phyloP scores from a whole-genome alignment of 2,113 vertebrate species.

The Apteryx owenii region DNA sequence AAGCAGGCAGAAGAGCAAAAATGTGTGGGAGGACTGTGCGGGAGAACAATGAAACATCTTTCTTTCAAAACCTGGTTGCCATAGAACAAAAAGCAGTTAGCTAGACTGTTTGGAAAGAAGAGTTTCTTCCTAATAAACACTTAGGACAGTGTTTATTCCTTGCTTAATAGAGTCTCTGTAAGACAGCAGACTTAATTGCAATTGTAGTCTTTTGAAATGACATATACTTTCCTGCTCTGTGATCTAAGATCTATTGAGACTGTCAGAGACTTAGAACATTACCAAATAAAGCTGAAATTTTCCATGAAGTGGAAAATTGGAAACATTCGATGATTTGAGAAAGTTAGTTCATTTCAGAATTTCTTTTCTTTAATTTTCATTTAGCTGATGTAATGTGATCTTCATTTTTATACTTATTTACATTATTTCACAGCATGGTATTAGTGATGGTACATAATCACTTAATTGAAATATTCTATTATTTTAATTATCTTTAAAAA shows the following conservation, averaged over 20 bases:
- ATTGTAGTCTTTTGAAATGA: not conserved
- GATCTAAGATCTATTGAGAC: not conserved
- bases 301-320: not conserved
- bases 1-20: not conserved
- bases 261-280: slow-evolving; percentile 6
- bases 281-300: slow-evolving; percentile 1
- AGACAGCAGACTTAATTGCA: not conserved
- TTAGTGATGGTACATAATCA: not conserved
- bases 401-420: not conserved
- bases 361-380: not conserved
- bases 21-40: not conserved
- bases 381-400: not conserved
- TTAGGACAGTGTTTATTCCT: not conserved
- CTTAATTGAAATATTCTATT: not conserved
- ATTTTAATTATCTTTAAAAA: not conserved
- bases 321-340: not conserved
- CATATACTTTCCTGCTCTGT: not conserved
- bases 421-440: not conserved
- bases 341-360: not conserved
- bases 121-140: slow-evolving; percentile 11
- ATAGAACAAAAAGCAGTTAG: not conserved
- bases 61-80: slow-evolving; percentile 8
- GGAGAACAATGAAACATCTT: not conserved
- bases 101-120: not conserved
- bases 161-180: not conserved